Evolutionary conservation across 2,113 vertebrate species (phyloP), one percentile per base, ranked within the genome.

Genomic region (Ciconia boyciana): DNA sequence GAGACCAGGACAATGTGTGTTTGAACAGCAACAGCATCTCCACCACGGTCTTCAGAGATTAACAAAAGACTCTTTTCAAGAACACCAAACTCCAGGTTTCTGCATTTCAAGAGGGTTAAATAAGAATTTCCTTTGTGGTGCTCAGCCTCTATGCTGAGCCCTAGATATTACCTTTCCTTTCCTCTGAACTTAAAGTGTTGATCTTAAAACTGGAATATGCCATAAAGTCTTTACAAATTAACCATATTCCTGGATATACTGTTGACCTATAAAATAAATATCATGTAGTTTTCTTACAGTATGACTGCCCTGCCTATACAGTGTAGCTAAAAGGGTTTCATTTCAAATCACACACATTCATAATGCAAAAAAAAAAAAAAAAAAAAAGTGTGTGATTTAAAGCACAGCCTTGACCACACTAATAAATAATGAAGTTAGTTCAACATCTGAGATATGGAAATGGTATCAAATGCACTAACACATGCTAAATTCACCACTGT

Each of bases 1-100:
- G 15, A 78, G 16, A 20, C 9, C 26, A 60, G 17, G 19, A 34
- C 9, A 31, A 32, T 13, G 10, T 0, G 1, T 18, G 4, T n/a
- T 49, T 46, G 32, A 87, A 32, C 7, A 29, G 15, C 13, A 65
- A 43, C 48, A 78, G 13, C 16, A 36, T 26, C 31, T 78, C 39
- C 20, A 10, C 11, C 25, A 13, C 0, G 1, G 6, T 58, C 39
- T 54, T 66, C 74, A 54, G 41, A 51, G 1, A 7, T 49, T 54
- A 66, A 28, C 10, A 83, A 44, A 65, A 32, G 7, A 7, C 11
- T 46, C 2, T 32, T 31, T 66, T 54, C 17, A 79, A 41, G 41
- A 43, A 44, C 10, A 57, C 13, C 4, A 0, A n/a, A 28, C 14
- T 54, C 19, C 29, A 70, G 12, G 7, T 43, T 80, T 57, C 36